Percentiles rank a stretch among this genome's conserved stretches.
Evolutionary conservation across 2,797 vertebrate species (phyloP).

Genomic region (Channallabes apus): DNA sequence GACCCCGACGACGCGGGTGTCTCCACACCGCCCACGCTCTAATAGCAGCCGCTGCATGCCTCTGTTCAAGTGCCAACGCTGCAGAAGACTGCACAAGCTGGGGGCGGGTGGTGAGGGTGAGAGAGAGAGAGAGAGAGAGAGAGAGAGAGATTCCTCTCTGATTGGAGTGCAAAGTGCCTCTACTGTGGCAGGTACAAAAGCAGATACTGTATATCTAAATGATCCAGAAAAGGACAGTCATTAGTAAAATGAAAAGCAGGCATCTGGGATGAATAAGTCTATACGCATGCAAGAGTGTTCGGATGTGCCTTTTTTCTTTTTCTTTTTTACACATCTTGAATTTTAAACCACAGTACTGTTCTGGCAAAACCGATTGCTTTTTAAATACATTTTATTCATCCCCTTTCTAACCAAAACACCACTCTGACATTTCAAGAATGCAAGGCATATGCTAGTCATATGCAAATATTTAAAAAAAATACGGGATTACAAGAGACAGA

Average conservation of each 20-base stretch:
- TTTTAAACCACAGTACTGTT: slow-evolving; percentile 21
- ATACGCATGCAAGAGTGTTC: background rate
- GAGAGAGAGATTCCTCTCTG: background rate
- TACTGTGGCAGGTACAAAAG: slow-evolving; percentile 16
- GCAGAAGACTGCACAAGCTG: slow-evolving; percentile 40
- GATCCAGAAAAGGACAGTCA: slow-evolving; percentile 1
- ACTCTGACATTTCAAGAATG: slow-evolving; percentile 25
- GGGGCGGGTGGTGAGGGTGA: slow-evolving; percentile 11
- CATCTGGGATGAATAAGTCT: slow-evolving; percentile 11
- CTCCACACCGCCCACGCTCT: slow-evolving; percentile 54
- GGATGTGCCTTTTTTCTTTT: background rate
- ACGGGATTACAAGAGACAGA: too few relatives aligned
- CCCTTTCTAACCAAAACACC: background rate
- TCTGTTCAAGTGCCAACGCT: slow-evolving; percentile 48
- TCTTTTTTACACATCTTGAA: slow-evolving; percentile 24
- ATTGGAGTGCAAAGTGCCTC: background rate
- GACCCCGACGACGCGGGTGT: slow-evolving; percentile 59
- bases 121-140: background rate
- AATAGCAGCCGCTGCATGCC: slow-evolving; percentile 55
- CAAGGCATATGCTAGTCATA: slow-evolving; percentile 24
- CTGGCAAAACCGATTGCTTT: slow-evolving; percentile 19
- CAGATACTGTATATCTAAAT: slow-evolving; percentile 2
- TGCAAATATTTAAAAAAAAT: slow-evolving; percentile 23
- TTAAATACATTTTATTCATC: slow-evolving; percentile 11
- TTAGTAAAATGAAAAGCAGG: background rate